These are phyloP conservation scores for Mionectes olivaceus DNA, from an alignment of 2,797 vertebrate species.

Conservation along the genomic window DNA sequence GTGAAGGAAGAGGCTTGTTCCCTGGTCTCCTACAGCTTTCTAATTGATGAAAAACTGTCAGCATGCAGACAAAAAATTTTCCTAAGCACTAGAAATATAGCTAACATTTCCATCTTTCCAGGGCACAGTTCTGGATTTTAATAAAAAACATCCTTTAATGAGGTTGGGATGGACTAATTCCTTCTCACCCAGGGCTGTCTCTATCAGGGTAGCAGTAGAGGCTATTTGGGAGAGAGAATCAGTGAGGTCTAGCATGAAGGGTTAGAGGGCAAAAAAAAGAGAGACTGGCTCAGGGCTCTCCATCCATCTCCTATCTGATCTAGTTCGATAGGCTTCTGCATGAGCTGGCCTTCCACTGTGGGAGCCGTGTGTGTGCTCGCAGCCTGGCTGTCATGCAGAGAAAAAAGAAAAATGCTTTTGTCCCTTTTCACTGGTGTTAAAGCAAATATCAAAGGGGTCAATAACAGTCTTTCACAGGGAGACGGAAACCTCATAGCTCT, in stretches of 20 bases:
- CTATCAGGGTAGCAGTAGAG: neutral
- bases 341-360: neutral
- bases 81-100: neutral
- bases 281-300: neutral
- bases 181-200: neutral
- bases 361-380: neutral
- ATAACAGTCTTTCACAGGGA: neutral
- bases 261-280: neutral
- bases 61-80: neutral
- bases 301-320: neutral
- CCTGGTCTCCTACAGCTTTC: neutral
- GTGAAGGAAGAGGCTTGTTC: neutral
- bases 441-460: neutral
- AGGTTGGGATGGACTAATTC: neutral
- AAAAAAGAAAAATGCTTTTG: neutral
- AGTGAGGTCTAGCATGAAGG: neutral
- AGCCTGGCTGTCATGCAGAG: neutral
- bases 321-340: neutral
- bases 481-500: neutral
- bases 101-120: neutral
- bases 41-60: neutral
- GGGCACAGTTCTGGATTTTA: neutral
- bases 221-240: neutral
- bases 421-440: constrained; percentile 30
- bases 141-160: neutral